Evolutionary conservation across 2,797 vertebrate species (phyloP).

Genomic region (Macrochelys suwanniensis): DNA sequence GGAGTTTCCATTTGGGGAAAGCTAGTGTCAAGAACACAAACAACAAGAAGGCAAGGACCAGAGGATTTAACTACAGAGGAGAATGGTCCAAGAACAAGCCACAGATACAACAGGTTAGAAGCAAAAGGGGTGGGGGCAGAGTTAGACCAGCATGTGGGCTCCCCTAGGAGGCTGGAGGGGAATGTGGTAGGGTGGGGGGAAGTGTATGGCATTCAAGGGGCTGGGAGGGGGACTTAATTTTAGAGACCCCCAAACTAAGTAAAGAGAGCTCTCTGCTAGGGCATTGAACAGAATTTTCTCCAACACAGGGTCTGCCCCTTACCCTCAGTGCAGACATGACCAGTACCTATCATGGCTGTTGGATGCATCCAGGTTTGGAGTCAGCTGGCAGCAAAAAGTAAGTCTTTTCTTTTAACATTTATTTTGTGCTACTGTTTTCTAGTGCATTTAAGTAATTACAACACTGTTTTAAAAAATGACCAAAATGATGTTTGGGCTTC

Average conservation of each 20-base stretch:
- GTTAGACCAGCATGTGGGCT: not conserved
- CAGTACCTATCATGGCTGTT: conserved; percentile 2
- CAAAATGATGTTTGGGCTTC: conserved; percentile 42
- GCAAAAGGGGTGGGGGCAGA: not conserved
- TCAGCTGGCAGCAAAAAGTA: conserved; percentile 56
- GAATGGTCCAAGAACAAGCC: not conserved
- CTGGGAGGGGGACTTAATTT: not conserved
- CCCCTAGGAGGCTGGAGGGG: not conserved
- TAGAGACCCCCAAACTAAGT: not conserved
- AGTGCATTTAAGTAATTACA: conserved; percentile 24
- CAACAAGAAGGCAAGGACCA: not conserved
- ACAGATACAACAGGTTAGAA: not conserved
- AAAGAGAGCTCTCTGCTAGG: not conserved
- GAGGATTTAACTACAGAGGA: not conserved
- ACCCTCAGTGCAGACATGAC: not conserved
- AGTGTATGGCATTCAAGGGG: rapidly evolving
- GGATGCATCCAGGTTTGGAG: conserved; percentile 24
- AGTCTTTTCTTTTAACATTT: conserved; percentile 26
- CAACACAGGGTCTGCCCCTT: not conserved
- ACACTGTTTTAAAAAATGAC: not conserved
- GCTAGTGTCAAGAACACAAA: not conserved
- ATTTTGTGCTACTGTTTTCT: conserved; percentile 24
- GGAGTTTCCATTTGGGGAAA: not conserved
- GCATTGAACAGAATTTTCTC: not conserved
- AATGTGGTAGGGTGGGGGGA: not conserved